Percentiles rank a stretch among this genome's conserved stretches.
These are phyloP conservation scores for Anodontia alba DNA, from an alignment of 2,888 invertebrate species.

Conservation along the genomic window DNA sequence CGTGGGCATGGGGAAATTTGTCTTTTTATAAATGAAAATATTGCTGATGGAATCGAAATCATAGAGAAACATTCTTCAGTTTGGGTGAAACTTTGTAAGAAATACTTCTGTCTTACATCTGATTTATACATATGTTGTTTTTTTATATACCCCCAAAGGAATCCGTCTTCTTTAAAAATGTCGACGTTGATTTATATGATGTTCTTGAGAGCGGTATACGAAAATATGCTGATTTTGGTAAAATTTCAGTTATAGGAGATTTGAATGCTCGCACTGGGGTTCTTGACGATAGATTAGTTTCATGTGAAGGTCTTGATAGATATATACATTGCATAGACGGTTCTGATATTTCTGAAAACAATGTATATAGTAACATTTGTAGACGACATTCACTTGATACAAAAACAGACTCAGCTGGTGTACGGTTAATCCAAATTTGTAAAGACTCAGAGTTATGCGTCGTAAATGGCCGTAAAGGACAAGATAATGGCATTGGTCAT, in stretches of 20 bases:
- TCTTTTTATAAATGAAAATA: neutral
- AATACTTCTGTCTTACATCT: neutral
- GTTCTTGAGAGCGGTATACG: constrained; percentile 9
- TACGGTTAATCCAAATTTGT: constrained; percentile 14
- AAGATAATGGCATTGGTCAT: constrained; percentile 2
- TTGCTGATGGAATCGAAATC: constrained; percentile 8
- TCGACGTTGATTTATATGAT: constrained; percentile 27
- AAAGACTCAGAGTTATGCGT: constrained; percentile 10
- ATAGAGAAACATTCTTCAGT: neutral
- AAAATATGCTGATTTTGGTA: constrained; percentile 6
- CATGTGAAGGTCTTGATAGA: neutral
- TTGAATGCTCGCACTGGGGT: constrained; percentile 16
- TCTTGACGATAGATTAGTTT: neutral
- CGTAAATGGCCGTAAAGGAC: constrained; percentile 11
- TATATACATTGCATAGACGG: constrained; percentile 17
- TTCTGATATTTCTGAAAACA: neutral
- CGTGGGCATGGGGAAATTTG: constrained; percentile 27
- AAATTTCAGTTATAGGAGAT: constrained; percentile 11
- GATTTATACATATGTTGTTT: constrained; percentile 22
- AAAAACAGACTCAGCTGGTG: neutral
- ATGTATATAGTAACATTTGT: neutral
- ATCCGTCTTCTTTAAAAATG: constrained; percentile 27
- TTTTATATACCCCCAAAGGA: constrained; percentile 28
- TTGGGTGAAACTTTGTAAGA: constrained; percentile 20
- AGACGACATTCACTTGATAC: neutral